A percentile compares a stretch with the other conserved stretches of the same genome.
Conservation (phyloP, 1,140 invertebrate genomes). For the Ostrea denselamellosa region DNA sequence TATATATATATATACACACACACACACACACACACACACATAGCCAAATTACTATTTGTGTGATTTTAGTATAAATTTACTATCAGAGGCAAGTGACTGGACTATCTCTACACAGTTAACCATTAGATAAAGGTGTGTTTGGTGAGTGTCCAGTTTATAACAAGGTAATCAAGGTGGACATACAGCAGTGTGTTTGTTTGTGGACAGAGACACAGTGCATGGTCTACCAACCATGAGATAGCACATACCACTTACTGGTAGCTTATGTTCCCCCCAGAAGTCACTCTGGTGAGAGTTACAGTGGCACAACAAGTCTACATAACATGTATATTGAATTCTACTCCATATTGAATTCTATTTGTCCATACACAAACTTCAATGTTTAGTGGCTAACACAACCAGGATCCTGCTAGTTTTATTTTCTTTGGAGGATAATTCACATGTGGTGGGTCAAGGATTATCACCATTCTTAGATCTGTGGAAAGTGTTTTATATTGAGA, state of each 20-base stretch:
- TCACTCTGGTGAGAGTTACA: too few relatives aligned
- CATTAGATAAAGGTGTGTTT: neutral
- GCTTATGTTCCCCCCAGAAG: too few relatives aligned
- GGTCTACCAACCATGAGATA: neutral
- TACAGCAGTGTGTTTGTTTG: neutral
- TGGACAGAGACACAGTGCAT: neutral
- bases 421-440: neutral
- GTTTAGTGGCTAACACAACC: neutral
- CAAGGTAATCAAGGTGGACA: neutral
- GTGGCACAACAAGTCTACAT: too few relatives aligned
- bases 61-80: too few relatives aligned
- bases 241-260: neutral
- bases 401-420: neutral
- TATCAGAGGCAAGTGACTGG: too few relatives aligned
- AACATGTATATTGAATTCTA: too few relatives aligned
- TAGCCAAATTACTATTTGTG: too few relatives aligned
- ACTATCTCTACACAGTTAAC: too few relatives aligned
- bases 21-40: too few relatives aligned
- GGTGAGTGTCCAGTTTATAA: neutral
- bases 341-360: too few relatives aligned
- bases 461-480: neutral
- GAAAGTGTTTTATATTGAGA: constrained; percentile 13
- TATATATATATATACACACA: too few relatives aligned
- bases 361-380: neutral
- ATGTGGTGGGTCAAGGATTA: neutral